Conservation (phyloP, 1,140 invertebrate species). For the Globodera ellingtonae region DNA sequence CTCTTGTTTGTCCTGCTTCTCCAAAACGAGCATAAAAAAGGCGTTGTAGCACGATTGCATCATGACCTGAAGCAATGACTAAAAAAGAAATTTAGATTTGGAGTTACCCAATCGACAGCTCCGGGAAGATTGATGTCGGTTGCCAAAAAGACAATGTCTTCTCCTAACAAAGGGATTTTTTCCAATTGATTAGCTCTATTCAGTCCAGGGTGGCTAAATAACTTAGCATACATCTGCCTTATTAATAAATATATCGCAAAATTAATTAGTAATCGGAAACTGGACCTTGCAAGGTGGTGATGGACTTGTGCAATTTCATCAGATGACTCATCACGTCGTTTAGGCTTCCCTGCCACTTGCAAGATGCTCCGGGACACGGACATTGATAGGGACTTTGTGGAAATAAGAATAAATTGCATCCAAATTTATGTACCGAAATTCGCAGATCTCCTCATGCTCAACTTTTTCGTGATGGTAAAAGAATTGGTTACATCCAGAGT, state of each 20-base stretch:
- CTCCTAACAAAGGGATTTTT: conserved; percentile 69
- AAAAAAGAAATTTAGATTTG: background rate
- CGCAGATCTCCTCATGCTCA: conserved; percentile 96
- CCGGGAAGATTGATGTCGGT: conserved; percentile 99
- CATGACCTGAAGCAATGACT: conserved; percentile 71
- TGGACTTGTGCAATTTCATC: conserved; percentile 95
- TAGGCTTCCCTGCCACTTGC: conserved; percentile 95
- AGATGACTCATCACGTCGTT: conserved; percentile 97
- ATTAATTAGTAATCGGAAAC: background rate
- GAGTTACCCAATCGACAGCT: conserved; percentile 95
- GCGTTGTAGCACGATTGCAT: conserved; percentile 99
- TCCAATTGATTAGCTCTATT: too few species aligned
- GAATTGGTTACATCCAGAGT: conserved; percentile 88
- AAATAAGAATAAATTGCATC: conserved; percentile 21
- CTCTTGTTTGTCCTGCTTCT: conserved; percentile 80
- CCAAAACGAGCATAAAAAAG: conserved; percentile 97
- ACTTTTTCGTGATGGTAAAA: conserved; percentile 92
- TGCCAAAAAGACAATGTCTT: conserved; percentile 98
- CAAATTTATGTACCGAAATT: conserved; percentile 73
- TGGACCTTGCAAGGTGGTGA: conserved; percentile 84
- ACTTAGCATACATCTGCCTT: too few species aligned
- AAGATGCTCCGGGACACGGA: conserved; percentile 95
- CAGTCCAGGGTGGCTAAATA: too few species aligned
- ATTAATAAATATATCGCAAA: conserved; percentile 2
- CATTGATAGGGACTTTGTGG: conserved; percentile 83